Conservation (phyloP, 1,140 invertebrate species). For the Rhopalosiphum maidis region DNA sequence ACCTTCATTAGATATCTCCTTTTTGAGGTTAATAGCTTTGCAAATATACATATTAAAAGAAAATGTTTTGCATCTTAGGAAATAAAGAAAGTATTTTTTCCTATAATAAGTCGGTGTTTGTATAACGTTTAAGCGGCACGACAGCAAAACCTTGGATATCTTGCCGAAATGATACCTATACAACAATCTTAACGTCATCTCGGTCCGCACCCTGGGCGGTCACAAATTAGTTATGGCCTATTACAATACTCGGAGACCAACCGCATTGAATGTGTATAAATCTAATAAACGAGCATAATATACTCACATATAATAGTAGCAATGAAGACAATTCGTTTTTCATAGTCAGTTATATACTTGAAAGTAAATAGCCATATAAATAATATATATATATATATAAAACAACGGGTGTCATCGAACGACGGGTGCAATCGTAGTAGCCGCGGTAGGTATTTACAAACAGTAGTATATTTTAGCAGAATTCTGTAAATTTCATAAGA, state of each 20-base stretch:
- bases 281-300: not conserved
- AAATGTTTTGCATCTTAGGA: not conserved
- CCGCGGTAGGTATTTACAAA: not conserved
- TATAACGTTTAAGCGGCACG: not conserved
- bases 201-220: slow-evolving; percentile 49
- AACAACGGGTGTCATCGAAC: not conserved
- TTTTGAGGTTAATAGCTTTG: not conserved
- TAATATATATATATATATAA: not conserved
- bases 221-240: slow-evolving; percentile 56
- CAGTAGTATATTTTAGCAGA: not conserved
- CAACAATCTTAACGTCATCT: slow-evolving; percentile 48
- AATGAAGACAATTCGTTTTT: slow-evolving; percentile 32
- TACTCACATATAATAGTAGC: not conserved
- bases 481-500: not conserved
- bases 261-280: slow-evolving; percentile 42
- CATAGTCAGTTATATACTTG: not conserved
- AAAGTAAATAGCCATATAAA: not conserved
- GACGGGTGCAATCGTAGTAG: not conserved
- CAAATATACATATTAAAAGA: not conserved
- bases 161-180: slow-evolving; percentile 24
- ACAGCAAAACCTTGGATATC: not conserved
- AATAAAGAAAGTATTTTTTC: not conserved
- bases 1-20: not conserved
- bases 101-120: not conserved
- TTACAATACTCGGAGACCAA: slow-evolving; percentile 52